Evolutionary conservation across 2,888 invertebrate genomes (phyloP), one percentile per base, ranked within the genome.

Genomic region (Eupelmus urozonus): DNA sequence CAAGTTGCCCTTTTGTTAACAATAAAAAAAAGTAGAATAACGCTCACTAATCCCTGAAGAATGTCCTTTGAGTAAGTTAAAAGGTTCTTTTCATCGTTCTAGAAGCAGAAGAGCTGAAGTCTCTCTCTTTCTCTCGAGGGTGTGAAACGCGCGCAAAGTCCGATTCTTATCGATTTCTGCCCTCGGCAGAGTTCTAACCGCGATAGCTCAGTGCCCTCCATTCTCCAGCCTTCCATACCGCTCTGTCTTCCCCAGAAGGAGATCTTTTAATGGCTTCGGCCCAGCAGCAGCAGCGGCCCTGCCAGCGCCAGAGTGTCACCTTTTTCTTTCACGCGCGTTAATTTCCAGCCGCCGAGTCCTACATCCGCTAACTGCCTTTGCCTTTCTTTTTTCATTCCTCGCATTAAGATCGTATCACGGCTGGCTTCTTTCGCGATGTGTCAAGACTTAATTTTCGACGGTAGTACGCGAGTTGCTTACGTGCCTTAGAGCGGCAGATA

Each of bases 101-200:
- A n/a, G n/a, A n/a, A n/a, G n/a, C n/a, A n/a, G n/a, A n/a, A n/a
- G n/a, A n/a, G n/a, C n/a, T n/a, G n/a, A n/a, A n/a, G n/a, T n/a
- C n/a, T n/a, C n/a, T n/a, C n/a, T n/a, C n/a, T n/a, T n/a, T n/a
- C 18, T 20, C 18, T 20, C 18, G 60, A 60, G 60, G 60, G 60
- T 40, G 40, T 34, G 60, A 60, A 60, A 34, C 60, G 18, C 34
- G 60, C 34, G 60, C 34, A 60, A 60, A 60, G 60, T 60, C 40
- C 34, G 60, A 60, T 40, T 60, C 60, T 60, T 60, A 60, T 60
- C 60, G 60, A 60, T 60, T 60, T 23, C 60, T 60, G 40, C 40
- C 60, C 40, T 60, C 40, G 60, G 60, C 60, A 40, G 60, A 60
- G 40, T 60, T 60, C 60, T 60, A 60, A 60, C 60, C 60, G 40